These are phyloP conservation scores for Carduelis carduelis DNA, from an alignment of 2,797 vertebrate species.

Conservation along the genomic window DNA sequence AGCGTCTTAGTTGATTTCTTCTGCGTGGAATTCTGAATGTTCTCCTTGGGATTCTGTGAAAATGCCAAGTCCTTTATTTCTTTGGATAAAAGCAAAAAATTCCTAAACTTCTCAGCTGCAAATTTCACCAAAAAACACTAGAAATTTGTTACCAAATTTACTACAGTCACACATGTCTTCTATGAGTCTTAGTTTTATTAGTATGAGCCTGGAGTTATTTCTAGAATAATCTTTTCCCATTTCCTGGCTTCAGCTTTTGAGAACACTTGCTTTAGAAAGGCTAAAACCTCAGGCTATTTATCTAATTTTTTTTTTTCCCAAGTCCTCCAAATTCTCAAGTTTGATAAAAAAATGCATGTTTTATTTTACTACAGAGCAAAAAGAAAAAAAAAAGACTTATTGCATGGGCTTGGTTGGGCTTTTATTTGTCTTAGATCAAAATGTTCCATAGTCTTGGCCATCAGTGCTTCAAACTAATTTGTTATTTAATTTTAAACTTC, in stretches of 20 bases:
- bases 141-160: neutral
- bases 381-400: neutral
- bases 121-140: neutral
- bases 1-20: neutral
- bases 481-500: neutral
- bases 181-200: neutral
- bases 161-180: neutral
- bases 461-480: neutral
- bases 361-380: neutral
- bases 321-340: neutral
- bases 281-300: neutral
- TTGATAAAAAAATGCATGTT: neutral
- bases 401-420: neutral
- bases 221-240: neutral
- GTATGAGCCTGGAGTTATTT: neutral
- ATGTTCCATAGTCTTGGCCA: neutral
- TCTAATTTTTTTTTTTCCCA: neutral
- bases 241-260: neutral
- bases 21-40: neutral
- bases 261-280: neutral
- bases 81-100: neutral
- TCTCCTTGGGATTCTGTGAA: neutral
- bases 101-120: neutral
- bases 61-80: neutral
- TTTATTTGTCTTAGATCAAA: neutral